phyloP scores from a whole-genome alignment of 37 sponge, comb jelly and placozoan genomes.

The Aphrocallistes beatrix region DNA sequence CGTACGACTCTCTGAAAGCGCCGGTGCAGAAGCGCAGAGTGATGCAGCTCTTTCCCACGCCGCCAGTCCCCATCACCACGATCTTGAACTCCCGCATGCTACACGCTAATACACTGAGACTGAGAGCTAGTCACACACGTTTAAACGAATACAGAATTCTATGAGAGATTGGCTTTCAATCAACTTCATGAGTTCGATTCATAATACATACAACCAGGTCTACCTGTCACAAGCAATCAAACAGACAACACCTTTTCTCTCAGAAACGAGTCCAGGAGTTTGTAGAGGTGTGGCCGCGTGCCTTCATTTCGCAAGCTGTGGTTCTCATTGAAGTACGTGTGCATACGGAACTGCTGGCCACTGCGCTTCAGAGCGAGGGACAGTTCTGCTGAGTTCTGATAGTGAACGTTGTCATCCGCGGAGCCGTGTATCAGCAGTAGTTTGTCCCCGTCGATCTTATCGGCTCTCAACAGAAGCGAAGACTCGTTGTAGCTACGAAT shows the following conservation, averaged over 20 bases:
- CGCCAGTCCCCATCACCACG: constrained; percentile 83
- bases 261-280: neutral
- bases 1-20: constrained; percentile 86
- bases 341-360: neutral
- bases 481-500: neutral
- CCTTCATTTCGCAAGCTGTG: neutral
- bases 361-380: neutral
- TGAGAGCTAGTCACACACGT: no score
- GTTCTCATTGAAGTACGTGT: neutral
- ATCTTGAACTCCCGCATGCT: constrained; percentile 89
- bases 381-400: neutral
- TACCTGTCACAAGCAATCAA: neutral
- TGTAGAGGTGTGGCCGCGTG: neutral
- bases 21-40: constrained; percentile 93
- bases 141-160: no score
- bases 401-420: neutral
- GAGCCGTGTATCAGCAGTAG: neutral
- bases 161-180: no score
- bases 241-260: neutral
- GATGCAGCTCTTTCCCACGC: constrained; percentile 92
- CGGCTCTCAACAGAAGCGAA: neutral
- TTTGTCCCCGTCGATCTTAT: neutral
- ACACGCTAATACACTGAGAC: no score
- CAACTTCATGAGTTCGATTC: no score
- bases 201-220: no score